Base-by-base conservation (phyloP, 2,113 vertebrate genomes). In the Tragelaphus imberbis region DNA sequence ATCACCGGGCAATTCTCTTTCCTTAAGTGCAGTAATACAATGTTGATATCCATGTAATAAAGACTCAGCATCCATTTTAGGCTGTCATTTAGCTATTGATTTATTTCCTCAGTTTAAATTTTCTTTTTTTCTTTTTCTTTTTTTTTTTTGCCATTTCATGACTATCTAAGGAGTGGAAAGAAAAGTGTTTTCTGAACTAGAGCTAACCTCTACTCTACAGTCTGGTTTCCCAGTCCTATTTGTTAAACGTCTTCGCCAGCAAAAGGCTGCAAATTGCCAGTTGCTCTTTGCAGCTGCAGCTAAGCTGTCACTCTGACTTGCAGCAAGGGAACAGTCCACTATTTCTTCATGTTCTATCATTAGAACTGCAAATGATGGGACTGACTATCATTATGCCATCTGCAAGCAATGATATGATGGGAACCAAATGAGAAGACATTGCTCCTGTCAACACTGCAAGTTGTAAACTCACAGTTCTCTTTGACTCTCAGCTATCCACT, bases 361-460 rank as follows among this genome's bases (percentile, higher is more conserved):
- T 58, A n/a, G 21, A 51, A 51, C 59, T 85, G 81, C 36, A 95
- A 95, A 92, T 94, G 87, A 96, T 88, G n/a, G 77, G 53, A 97
- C 94, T 97, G 82, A 55, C 97, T 98, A 98, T 95, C 59, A 88
- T 95, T 53, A 92, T 84, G 82, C 85, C 33, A 79, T 95, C 94
- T 98, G 49, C 51, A 85, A 15, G 84, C 68, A 55, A 94, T 25
- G 56, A 92, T 55, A 86, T 84, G 84, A 97, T 96, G 63, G 96
- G 47, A 75, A 91, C 27, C 55, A 95, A 98, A 97, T 92, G 63
- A 94, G 65, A 86, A 90, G 97, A 96, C 94, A 55, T 27, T 40
- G 36, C 23, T 98, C 90, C 36, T 96, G 79, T 93, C 79, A 96
- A 56, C 90, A 97, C 88, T 59, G 4, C 94, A 87, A 97, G 92